Percentiles rank a stretch among this genome's conserved stretches.
phyloP scores from a whole-genome alignment of 2,888 invertebrate genomes.

The Polymixis flavicincta region DNA sequence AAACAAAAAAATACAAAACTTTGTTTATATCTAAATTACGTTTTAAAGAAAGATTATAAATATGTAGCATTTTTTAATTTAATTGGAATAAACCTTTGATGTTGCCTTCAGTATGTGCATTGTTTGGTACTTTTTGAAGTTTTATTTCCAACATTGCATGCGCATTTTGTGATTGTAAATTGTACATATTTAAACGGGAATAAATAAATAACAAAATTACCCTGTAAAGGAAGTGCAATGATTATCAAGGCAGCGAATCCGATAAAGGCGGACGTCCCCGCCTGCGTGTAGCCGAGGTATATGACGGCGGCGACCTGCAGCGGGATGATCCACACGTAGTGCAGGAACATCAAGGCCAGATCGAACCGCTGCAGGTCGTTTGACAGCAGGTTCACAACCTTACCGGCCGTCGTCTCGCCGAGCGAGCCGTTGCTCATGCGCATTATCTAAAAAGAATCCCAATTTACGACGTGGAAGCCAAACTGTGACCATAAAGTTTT shows the following conservation, averaged over 20 bases:
- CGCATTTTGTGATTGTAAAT: background rate
- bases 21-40: background rate
- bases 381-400: constrained; percentile 96
- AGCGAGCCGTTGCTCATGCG: constrained; percentile 91
- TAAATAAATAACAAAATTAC: constrained; percentile 78
- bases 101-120: background rate
- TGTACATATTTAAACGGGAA: background rate
- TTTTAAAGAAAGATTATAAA: background rate
- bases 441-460: constrained; percentile 77
- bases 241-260: constrained; percentile 93
- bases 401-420: constrained; percentile 96
- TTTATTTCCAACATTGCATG: background rate
- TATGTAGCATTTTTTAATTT: background rate
- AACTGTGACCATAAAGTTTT: background rate
- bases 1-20: too few relatives aligned
- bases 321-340: constrained; percentile 96
- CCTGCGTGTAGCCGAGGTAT: constrained; percentile 92
- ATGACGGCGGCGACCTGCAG: constrained; percentile 91
- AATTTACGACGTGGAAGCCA: background rate
- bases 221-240: constrained; percentile 94
- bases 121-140: background rate
- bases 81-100: background rate
- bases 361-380: constrained; percentile 97
- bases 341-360: constrained; percentile 93
- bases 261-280: constrained; percentile 92